A percentile compares a stretch with the other conserved stretches of the same genome.
Conservation (phyloP, 1,140 invertebrate genomes). For the Papilio polyxenes region DNA sequence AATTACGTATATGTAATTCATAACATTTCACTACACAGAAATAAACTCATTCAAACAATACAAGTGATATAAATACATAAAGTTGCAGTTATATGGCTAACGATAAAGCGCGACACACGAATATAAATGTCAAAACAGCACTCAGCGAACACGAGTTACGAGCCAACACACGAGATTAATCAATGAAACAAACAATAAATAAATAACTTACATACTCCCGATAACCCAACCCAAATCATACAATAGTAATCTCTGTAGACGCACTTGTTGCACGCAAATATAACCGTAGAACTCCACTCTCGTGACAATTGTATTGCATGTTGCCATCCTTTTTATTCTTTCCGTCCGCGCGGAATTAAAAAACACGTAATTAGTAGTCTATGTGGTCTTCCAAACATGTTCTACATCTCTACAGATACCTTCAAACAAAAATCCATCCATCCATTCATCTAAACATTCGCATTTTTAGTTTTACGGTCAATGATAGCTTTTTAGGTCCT, state of each 20-base stretch:
- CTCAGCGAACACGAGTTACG: slow-evolving; percentile 2
- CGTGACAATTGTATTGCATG: background rate
- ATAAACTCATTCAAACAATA: background rate
- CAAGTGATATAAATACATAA: background rate
- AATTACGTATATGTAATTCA: no score
- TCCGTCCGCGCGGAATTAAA: no score
- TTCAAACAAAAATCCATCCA: no score
- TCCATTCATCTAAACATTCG: no score
- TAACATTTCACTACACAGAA: no score
- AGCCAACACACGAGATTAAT: slow-evolving; percentile 37
- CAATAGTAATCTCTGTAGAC: background rate
- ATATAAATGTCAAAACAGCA: background rate
- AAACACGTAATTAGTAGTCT: no score
- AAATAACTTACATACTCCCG: slow-evolving; percentile 41
- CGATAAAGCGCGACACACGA: background rate
- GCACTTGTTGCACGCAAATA: background rate
- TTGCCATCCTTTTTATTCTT: background rate
- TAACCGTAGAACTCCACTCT: no score
- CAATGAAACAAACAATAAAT: slow-evolving; percentile 49
- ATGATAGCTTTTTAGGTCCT: no score
- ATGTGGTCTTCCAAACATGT: no score
- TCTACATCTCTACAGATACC: no score
- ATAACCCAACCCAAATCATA: slow-evolving; percentile 10
- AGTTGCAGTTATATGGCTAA: background rate
- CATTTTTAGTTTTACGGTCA: no score